phyloP scores from a whole-genome alignment of 2,113 vertebrate genomes.

The Merops nubicus region DNA sequence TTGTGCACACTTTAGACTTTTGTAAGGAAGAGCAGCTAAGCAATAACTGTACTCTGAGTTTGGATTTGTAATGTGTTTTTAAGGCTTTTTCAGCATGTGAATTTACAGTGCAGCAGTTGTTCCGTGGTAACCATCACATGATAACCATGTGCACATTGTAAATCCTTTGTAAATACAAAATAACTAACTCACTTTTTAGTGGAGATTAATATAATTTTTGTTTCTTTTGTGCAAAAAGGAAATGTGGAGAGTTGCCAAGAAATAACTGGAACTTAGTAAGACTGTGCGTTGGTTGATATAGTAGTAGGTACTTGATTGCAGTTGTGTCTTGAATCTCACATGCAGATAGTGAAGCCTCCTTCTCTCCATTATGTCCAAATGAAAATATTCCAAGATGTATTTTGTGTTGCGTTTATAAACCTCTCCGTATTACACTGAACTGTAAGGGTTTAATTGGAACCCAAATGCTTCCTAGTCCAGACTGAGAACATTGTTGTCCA shows the following conservation, averaged over 20 bases:
- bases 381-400: neutral
- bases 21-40: neutral
- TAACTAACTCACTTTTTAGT: neutral
- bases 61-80: neutral
- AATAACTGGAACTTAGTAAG: neutral
- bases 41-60: neutral
- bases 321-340: neutral
- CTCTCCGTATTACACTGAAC: neutral
- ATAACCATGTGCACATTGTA: neutral
- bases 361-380: neutral
- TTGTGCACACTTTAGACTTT: neutral
- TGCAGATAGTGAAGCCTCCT: accelerated
- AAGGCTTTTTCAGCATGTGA: accelerated
- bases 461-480: accelerated
- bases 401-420: neutral
- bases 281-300: neutral
- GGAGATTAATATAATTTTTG: neutral
- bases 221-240: neutral
- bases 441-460: neutral
- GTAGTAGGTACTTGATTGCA: accelerated
- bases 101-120: neutral
- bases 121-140: accelerated
- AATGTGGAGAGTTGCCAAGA: neutral
- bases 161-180: neutral
- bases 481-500: neutral